phyloP scores from a whole-genome alignment of 2,888 invertebrate genomes.

The Lochmaea capreae region DNA sequence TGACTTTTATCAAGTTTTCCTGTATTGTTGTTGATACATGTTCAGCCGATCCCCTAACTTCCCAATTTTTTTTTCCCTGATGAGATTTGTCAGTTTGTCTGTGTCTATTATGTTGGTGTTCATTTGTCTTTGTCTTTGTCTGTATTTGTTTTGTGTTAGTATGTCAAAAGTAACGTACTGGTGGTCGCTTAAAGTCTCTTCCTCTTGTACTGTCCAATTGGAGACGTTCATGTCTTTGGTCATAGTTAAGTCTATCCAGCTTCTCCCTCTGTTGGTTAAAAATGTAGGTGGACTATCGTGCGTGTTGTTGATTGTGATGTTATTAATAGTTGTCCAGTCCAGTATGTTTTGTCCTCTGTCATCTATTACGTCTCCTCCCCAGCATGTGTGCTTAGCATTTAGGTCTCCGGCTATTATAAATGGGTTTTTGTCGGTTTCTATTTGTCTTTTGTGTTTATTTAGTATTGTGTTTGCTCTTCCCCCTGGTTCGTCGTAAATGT shows the following conservation, averaged over 20 bases:
- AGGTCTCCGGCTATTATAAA: slow-evolving; percentile 41
- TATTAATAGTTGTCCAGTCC: slow-evolving; percentile 17
- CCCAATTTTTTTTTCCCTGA: too few relatives aligned
- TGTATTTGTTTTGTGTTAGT: not conserved
- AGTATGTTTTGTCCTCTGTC: too few relatives aligned
- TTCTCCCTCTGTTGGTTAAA: slow-evolving; percentile 30
- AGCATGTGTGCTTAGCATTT: slow-evolving; percentile 40
- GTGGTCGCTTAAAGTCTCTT: slow-evolving; percentile 45
- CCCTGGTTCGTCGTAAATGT: too few relatives aligned
- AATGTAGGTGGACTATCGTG: not conserved
- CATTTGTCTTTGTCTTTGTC: not conserved
- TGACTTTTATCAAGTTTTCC: too few relatives aligned
- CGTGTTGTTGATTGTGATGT: slow-evolving; percentile 31
- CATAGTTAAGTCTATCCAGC: slow-evolving; percentile 43
- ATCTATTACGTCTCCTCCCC: slow-evolving; percentile 40
- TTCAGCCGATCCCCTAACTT: too few relatives aligned
- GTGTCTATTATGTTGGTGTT: not conserved
- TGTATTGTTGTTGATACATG: too few relatives aligned
- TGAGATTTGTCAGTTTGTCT: too few relatives aligned
- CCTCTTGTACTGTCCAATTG: slow-evolving; percentile 35
- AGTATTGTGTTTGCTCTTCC: not conserved
- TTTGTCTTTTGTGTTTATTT: not conserved
- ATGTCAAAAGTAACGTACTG: slow-evolving; percentile 20
- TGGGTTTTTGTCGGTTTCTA: not conserved
- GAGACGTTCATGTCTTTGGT: slow-evolving; percentile 18